Evolutionary conservation across 1,140 invertebrate species (phyloP).

Genomic region (Microplitis demolitor): DNA sequence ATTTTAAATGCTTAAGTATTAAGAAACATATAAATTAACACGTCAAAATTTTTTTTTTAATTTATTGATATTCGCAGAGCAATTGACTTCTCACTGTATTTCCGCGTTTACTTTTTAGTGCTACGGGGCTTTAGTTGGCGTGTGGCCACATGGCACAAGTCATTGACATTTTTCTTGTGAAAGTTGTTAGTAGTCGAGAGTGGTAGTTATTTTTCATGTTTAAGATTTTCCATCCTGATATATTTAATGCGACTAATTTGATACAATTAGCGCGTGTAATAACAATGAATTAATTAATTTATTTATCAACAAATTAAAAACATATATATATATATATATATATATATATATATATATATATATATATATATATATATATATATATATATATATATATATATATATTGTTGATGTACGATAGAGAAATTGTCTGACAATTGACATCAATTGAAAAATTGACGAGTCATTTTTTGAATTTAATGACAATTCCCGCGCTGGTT

Average conservation of each 20-base stretch:
- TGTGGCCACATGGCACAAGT: conserved; percentile 1
- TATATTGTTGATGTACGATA: too few species aligned
- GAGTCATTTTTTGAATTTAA: too few species aligned
- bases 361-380: not conserved
- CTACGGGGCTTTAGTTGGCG: not conserved
- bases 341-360: too few species aligned
- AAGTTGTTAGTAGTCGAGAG: conserved; percentile 13
- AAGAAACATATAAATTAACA: not conserved
- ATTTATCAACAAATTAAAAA: conserved; percentile 18
- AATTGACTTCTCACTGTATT: not conserved
- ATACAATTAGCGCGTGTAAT: conserved; percentile 14
- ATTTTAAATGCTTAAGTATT: not conserved
- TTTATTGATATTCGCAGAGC: not conserved
- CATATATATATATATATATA: not conserved
- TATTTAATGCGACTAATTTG: conserved; percentile 16
- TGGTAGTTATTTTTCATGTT: not conserved
- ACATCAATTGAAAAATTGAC: too few species aligned
- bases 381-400: not conserved
- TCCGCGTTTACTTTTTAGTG: conserved; percentile 13
- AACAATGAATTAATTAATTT: too few species aligned
- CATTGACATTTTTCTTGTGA: conserved; percentile 29
- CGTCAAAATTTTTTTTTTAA: not conserved
- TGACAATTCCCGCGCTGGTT: too few species aligned
- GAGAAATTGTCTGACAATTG: too few species aligned
- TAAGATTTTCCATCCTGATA: conserved; percentile 16